A percentile compares a stretch with the other conserved stretches of the same genome.
Evolutionary conservation across 2,113 vertebrate species (phyloP).

Genomic region (Periophthalmodon schlosseri): DNA sequence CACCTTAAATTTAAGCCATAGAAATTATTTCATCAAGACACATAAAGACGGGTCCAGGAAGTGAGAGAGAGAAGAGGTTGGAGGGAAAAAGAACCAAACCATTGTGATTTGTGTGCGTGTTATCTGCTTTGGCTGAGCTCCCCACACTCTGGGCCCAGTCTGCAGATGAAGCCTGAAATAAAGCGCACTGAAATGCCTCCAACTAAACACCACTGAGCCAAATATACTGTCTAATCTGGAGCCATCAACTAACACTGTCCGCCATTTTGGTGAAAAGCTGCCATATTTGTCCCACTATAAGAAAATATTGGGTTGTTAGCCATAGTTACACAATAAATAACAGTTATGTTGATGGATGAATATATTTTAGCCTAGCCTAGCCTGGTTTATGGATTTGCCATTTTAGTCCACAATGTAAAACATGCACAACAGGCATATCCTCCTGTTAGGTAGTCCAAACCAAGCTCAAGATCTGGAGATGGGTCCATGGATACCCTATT

Average conservation of each 20-base stretch:
- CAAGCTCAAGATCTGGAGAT: too few relatives aligned
- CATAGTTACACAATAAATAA: background rate
- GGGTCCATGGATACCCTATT: too few relatives aligned
- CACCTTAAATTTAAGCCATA: background rate
- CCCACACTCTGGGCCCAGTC: conserved; percentile 25
- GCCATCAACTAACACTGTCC: conserved; percentile 21
- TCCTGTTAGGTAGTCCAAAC: too few relatives aligned
- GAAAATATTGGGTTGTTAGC: background rate
- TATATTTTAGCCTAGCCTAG: background rate
- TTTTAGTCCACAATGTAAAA: too few relatives aligned
- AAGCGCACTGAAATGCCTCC: conserved; percentile 44
- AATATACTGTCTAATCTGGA: conserved; percentile 14
- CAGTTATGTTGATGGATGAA: background rate
- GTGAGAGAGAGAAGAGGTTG: conserved; percentile 36
- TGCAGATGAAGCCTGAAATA: conserved; percentile 38
- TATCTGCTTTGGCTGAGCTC: conserved; percentile 50
- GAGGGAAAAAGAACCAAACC: conserved; percentile 53
- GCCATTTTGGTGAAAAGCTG: conserved; percentile 14
- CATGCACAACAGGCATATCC: too few relatives aligned
- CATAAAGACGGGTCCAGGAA: conserved; percentile 21
- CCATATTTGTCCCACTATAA: background rate
- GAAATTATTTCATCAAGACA: background rate
- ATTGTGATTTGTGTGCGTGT: conserved; percentile 27
- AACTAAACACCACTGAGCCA: conserved; percentile 27
- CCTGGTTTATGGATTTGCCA: too few relatives aligned